Evolutionary conservation across 1,140 invertebrate genomes (phyloP).

Genomic region (Dryas iulia): DNA sequence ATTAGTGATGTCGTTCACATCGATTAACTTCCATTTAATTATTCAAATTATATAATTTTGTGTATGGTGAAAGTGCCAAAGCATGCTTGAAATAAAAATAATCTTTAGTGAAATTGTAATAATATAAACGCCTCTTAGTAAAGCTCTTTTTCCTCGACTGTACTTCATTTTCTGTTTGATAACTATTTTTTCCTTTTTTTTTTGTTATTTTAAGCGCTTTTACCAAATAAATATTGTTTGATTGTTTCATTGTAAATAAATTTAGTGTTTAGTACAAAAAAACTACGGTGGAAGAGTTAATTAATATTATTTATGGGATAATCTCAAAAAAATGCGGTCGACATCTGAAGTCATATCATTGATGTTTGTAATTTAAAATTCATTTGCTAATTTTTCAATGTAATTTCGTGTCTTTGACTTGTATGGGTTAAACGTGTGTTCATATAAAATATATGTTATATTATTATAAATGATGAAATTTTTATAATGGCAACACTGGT

Average conservation of each 20-base stretch:
- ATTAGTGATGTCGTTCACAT: constrained; percentile 34
- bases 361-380: constrained; percentile 27
- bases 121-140: constrained; percentile 15
- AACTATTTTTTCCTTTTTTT: constrained; percentile 32
- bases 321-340: constrained; percentile 29
- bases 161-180: constrained; percentile 12
- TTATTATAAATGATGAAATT: constrained; percentile 19
- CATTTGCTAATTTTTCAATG: constrained; percentile 25
- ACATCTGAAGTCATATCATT: constrained; percentile 38
- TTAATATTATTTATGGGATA: constrained; percentile 55
- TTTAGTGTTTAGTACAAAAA: constrained; percentile 74
- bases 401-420: constrained; percentile 29
- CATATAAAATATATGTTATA: constrained; percentile 23
- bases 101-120: constrained; percentile 31
- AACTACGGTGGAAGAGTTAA: constrained; percentile 62
- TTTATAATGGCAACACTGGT: constrained; percentile 28
- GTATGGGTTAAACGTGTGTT: constrained; percentile 30
- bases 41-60: constrained; percentile 44
- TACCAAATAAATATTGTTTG: constrained; percentile 65
- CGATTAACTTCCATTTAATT: constrained; percentile 50
- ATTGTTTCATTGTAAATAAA: constrained; percentile 65
- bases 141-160: constrained; percentile 12
- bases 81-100: constrained; percentile 41
- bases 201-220: constrained; percentile 65
- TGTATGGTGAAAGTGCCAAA: constrained; percentile 70